Conservation (phyloP, 1,140 invertebrate species). For the Coboldia fuscipes region DNA sequence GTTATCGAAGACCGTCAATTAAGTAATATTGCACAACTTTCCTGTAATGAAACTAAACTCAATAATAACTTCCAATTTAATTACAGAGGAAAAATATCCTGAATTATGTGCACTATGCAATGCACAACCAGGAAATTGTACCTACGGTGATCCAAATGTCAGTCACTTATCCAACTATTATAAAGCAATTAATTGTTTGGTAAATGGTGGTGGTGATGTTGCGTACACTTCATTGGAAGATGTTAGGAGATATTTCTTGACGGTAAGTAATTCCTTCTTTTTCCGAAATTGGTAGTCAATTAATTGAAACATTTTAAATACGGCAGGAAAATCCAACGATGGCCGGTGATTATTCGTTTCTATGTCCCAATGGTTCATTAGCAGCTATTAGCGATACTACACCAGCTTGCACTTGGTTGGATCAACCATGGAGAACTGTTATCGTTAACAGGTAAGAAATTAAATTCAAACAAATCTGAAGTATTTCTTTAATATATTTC, state of each 20-base stretch:
- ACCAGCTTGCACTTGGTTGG: constrained; percentile 31
- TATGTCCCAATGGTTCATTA: constrained; percentile 45
- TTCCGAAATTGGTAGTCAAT: too few relatives aligned
- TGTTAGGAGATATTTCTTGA: constrained; percentile 12
- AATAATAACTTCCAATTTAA: background rate
- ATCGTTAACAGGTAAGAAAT: constrained; percentile 26
- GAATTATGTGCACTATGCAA: constrained; percentile 25
- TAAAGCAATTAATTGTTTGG: constrained; percentile 27
- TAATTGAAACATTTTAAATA: background rate
- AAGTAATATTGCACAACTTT: constrained; percentile 23
- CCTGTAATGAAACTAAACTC: background rate
- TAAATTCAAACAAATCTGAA: constrained; percentile 4
- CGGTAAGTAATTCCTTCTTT: background rate
- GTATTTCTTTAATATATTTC: too few relatives aligned
- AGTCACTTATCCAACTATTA: background rate
- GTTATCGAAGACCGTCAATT: constrained; percentile 24
- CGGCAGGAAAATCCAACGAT: constrained; percentile 3
- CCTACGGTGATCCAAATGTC: constrained; percentile 16
- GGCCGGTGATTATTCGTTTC: constrained; percentile 3
- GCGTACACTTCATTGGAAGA: constrained; percentile 25
- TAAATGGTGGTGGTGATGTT: constrained; percentile 24
- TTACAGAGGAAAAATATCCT: constrained; percentile 24
- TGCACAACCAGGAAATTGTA: constrained; percentile 13
- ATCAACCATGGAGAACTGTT: constrained; percentile 31
- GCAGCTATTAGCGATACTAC: constrained; percentile 8